Evolutionary conservation across 2,113 vertebrate species (phyloP), one percentile per base, ranked within the genome.

Genomic region (Xiphorhynchus elegans): DNA sequence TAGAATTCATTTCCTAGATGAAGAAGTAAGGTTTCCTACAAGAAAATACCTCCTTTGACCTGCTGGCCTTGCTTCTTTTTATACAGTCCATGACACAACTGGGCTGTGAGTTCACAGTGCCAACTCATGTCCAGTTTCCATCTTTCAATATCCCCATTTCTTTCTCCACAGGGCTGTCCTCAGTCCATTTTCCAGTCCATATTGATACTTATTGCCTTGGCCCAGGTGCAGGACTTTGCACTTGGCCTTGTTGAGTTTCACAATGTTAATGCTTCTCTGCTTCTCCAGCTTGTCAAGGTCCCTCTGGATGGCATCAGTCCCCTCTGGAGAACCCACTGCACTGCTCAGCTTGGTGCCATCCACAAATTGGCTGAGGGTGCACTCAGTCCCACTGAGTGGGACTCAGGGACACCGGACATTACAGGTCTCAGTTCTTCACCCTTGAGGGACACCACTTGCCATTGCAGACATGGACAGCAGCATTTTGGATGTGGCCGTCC

Each of bases 171-270:
- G 18, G 8, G 7, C 28, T 69, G 15, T 7, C 60, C 25, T 40
- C 17, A 46, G 17, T 14, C 24, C 20, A 1, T 19, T 13, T 6
- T 23, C 29, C 60, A 39, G 2, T 4, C 21, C 7, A 0, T 25
- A 8, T 3, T 16, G 12, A 50, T 8, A 7, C 21, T 14, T 19
- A 42, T 9, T 64, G 28, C 23, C 20, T 12, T 0, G 0, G 17
- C 8, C n/a, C 29, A 20, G 2, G 13, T 17, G 18, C 29, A 47
- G n/a, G 17, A 29, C 31, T 25, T 77, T 58, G 59, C 6, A 9
- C 17, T 59, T 55, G 19, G 1, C 15, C 67, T 20, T 60, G 20
- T 17, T 64, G 77, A 39, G 24, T 55, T 11, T 58, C 15, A 19
- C 0, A 1, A 13, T 3, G 7, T 20, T 63, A 26, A n/a, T 29